phyloP scores from a whole-genome alignment of 2,113 vertebrate species.

The Trachemys scripta region DNA sequence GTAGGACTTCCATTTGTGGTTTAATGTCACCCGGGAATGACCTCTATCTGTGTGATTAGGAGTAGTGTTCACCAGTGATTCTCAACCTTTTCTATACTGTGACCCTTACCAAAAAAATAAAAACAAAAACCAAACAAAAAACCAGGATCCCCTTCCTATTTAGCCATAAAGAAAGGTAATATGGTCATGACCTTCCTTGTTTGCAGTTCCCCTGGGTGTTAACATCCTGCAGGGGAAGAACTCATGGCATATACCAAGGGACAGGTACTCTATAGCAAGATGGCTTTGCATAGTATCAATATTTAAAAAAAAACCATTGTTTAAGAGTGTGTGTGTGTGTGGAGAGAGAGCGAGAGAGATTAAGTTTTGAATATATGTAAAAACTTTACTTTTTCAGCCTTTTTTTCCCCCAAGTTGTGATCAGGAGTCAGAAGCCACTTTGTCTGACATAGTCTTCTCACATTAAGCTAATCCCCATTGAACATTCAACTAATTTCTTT shows the following conservation, averaged over 20 bases:
- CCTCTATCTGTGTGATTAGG: neutral
- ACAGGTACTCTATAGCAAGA: neutral
- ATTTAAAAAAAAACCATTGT: neutral
- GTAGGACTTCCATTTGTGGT: neutral
- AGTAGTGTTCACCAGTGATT: neutral
- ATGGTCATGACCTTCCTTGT: accelerated
- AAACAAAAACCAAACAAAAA: neutral
- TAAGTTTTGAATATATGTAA: neutral
- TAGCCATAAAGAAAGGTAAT: neutral
- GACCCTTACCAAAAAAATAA: neutral
- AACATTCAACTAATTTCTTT: slow-evolving; percentile 65
- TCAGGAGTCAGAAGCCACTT: slow-evolving; percentile 15
- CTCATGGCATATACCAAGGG: neutral
- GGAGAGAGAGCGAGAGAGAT: neutral
- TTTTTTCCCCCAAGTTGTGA: neutral
- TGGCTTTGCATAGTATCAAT: neutral
- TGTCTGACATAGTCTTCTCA: slow-evolving; percentile 1
- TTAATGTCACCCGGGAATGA: neutral
- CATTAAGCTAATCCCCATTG: slow-evolving; percentile 35
- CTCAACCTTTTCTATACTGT: accelerated
- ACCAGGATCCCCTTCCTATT: neutral
- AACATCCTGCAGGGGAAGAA: neutral
- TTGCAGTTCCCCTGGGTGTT: neutral
- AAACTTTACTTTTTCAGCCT: neutral
- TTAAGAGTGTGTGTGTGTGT: neutral